phyloP scores from a whole-genome alignment of 2,797 vertebrate genomes.

The Esox masquinongy region DNA sequence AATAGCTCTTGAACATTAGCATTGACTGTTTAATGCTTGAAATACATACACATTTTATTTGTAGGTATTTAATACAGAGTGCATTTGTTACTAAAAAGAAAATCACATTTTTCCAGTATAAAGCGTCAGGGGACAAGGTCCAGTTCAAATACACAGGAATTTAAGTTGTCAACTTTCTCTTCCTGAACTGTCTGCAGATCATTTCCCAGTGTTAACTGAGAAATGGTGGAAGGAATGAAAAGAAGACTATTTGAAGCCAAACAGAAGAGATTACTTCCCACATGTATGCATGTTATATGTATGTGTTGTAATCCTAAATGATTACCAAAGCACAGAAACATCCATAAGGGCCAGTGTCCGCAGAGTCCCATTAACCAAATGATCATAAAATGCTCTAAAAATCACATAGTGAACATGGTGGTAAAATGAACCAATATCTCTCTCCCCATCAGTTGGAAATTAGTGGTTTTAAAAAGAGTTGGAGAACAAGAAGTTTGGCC shows the following conservation, averaged over 20 bases:
- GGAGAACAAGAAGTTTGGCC: neutral
- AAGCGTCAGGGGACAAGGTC: slow-evolving; percentile 21
- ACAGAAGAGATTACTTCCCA: neutral
- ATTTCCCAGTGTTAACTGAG: neutral
- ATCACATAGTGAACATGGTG: too few species aligned
- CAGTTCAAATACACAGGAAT: slow-evolving; percentile 16
- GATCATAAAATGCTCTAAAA: neutral
- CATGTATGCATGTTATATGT: neutral
- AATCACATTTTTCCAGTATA: slow-evolving; percentile 34
- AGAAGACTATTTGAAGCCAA: neutral
- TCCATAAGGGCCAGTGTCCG: neutral
- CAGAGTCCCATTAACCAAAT: neutral
- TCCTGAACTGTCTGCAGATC: neutral
- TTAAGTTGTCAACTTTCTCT: neutral
- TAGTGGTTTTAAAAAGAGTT: neutral
- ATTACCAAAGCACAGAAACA: neutral
- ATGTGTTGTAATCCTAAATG: neutral
- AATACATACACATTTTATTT: slow-evolving; percentile 37
- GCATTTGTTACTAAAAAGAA: neutral
- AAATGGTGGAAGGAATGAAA: neutral
- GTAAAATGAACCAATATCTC: neutral
- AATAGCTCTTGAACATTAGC: slow-evolving; percentile 4
- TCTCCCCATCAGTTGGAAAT: neutral
- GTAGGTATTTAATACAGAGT: slow-evolving; percentile 25
- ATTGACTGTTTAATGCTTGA: slow-evolving; percentile 22